phyloP scores from a whole-genome alignment of 2,113 vertebrate species.

The Eulemur rufifrons region DNA sequence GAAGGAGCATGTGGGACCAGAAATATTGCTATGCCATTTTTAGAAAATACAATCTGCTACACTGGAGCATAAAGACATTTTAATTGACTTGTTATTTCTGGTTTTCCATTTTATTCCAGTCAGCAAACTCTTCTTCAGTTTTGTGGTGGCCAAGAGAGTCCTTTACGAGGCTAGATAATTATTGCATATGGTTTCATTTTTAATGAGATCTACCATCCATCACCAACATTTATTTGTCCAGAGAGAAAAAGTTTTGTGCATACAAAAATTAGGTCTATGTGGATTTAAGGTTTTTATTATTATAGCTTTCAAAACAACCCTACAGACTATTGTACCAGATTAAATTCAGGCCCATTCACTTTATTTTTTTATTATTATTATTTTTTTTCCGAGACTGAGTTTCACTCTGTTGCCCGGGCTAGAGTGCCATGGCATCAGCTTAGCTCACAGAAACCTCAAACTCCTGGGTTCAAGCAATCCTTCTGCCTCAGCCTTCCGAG shows the following conservation, averaged over 20 bases:
- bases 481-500: no score
- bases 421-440: no score
- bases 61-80: slow-evolving; percentile 87
- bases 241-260: not conserved
- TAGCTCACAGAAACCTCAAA: no score
- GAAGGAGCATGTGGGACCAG: not conserved
- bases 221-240: slow-evolving; percentile 21
- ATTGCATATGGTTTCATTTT: slow-evolving; percentile 73
- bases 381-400: no score
- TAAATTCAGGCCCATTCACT: not conserved
- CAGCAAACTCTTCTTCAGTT: slow-evolving; percentile 94
- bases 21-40: slow-evolving; percentile 7
- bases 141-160: slow-evolving; percentile 92
- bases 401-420: no score
- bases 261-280: slow-evolving; percentile 40
- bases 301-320: not conserved
- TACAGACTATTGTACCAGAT: not conserved
- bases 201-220: slow-evolving; percentile 64
- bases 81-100: slow-evolving; percentile 91
- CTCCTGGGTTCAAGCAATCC: no score
- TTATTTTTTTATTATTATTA: no score
- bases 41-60: slow-evolving; percentile 38
- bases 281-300: slow-evolving; percentile 28
- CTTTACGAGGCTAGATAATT: slow-evolving; percentile 93
- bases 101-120: slow-evolving; percentile 93